These are phyloP conservation scores for Dolichomitus sp. DNA, from an alignment of 2,888 invertebrate species.

Conservation along the genomic window DNA sequence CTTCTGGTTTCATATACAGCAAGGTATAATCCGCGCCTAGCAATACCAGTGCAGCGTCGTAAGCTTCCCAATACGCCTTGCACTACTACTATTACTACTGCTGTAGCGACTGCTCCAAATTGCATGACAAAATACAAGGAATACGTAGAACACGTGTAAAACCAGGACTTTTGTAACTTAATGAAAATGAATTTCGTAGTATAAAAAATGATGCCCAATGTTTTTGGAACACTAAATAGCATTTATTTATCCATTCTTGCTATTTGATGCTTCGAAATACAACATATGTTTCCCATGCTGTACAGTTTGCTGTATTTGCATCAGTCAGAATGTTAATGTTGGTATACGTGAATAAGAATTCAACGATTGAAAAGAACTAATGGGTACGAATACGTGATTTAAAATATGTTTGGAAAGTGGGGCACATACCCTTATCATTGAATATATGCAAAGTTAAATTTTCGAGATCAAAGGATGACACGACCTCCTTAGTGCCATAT, in stretches of 20 bases:
- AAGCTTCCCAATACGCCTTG: slow-evolving; percentile 21
- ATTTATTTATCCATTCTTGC: too few species aligned
- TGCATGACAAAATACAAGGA: neutral
- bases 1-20: slow-evolving; percentile 35
- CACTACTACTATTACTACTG: neutral
- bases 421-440: neutral
- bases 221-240: too few species aligned
- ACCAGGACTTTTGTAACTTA: neutral
- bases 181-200: neutral
- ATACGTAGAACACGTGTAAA: too few species aligned
- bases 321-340: neutral
- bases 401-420: neutral
- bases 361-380: neutral
- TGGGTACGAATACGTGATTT: slow-evolving; percentile 6
- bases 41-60: slow-evolving; percentile 38
- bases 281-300: neutral
- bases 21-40: slow-evolving; percentile 47
- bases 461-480: slow-evolving; percentile 23
- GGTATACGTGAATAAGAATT: neutral
- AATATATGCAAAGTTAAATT: slow-evolving; percentile 23
- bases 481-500: slow-evolving; percentile 4
- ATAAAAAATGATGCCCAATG: neutral
- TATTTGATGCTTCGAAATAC: too few species aligned
- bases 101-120: neutral
- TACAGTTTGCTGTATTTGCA: too few species aligned